Base-by-base conservation (phyloP, 2,888 invertebrate genomes). In the Entomobrya proxima region DNA sequence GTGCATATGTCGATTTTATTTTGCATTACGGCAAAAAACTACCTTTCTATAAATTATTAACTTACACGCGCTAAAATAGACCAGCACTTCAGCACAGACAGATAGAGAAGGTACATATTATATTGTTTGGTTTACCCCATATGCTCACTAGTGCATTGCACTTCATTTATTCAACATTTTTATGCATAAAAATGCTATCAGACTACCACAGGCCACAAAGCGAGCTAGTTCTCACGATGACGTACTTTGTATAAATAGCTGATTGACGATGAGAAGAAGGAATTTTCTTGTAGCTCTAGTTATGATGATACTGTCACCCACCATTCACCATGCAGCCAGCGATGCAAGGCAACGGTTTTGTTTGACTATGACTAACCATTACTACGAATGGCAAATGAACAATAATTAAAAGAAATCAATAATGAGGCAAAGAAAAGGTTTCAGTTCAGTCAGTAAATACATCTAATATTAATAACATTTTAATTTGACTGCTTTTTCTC, bases 221-320 rank as follows among this genome's bases (percentile, higher is more conserved):
- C 80, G 72, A 72, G 58, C 80, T 58, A 81, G 40, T 81, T 81
- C 80, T 74, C 80, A 81, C 80, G 80, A 61, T 27, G 61, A 21
- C 21, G 52, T n/a, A n/a, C n/a, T n/a, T n/a, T n/a, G n/a, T n/a
- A n/a, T n/a, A n/a, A n/a, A n/a, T n/a, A n/a, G n/a, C n/a, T n/a
- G n/a, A n/a, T n/a, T 21, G 52, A 52, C 2, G 52, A 52, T n/a
- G 4, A 52, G 4, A 52, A 47, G 3, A 47, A 47, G 11, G n/a
- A 4, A 47, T 47, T 47, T 15, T 4, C 47, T 15, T 13, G n/a
- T 15, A n/a, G 47, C 47, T n/a, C 47, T 47, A 13, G n/a, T 15
- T 47, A 47, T 3, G 47, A 47, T 5, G 9, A 47, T 47, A 47
- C 47, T n/a, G 47, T 47, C 47, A 47, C 47, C 6, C 47, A 47